Evolutionary conservation across 1,140 invertebrate genomes (phyloP), one percentile per base, ranked within the genome.

Genomic region (Drosophila funebris): DNA sequence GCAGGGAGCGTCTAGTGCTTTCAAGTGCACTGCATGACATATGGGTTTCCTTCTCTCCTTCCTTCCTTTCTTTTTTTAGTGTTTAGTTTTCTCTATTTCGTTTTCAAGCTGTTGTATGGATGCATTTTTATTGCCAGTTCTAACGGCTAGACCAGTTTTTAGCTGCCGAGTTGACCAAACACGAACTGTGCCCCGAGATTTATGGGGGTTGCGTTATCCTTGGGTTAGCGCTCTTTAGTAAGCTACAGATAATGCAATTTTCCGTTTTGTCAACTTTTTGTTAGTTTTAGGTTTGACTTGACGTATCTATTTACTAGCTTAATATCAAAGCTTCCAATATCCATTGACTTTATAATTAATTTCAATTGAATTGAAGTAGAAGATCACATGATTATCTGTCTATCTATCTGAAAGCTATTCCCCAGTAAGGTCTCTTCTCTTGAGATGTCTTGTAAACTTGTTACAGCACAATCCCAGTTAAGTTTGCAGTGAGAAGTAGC

Each of bases 131-230:
- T 85, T 83, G 80, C 61, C 14, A 63, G 71, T 68, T 74, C 72
- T 80, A 85, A 84, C 70, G 80, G 80, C 80, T 84, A 84, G 80
- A 84, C 80, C 66, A 85, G 80, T 84, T 84, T 84, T 84, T 84
- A 71, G 50, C 71, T 56, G 71, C 50, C 52, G 62, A 66, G 56
- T 71, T 84, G 80, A 71, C 73, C 76, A 74, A 60, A 77, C 54
- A 67, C 71, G 58, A 80, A 71, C 64, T 80, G 73, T 61, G 58
- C 73, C 58, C 46, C 13, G 77, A 85, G 80, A 84, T 84, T 84
- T 85, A 84, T 85, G 81, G 68, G 48, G 24, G 56, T 79, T 48
- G 68, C 50, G 76, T 62, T 48, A 48, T 48, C 44, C 44, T 68
- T 57, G 54, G 73, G 18, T 44, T n/a, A 37, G 44, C 33, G 52